A percentile compares a stretch with the other conserved stretches of the same genome.
phyloP scores from a whole-genome alignment of 2,113 vertebrate species.

The Scopus umbretta region DNA sequence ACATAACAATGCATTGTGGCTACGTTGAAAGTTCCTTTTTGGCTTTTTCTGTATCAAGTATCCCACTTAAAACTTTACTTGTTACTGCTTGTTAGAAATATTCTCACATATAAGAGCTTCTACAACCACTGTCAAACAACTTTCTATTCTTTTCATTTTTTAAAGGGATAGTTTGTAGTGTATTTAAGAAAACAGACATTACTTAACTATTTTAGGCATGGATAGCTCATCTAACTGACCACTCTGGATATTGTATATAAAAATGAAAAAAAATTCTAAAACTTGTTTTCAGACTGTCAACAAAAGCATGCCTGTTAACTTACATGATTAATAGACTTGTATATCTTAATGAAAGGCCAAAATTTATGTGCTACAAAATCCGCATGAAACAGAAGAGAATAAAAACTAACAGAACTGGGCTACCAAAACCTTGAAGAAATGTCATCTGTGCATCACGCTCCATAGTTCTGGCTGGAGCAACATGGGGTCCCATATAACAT shows the following conservation, averaged over 20 bases:
- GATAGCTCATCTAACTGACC: neutral
- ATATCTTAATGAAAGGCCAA: neutral
- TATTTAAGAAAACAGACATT: constrained; percentile 20
- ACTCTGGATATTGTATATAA: neutral
- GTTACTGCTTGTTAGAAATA: neutral
- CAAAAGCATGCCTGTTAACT: neutral
- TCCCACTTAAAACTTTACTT: constrained; percentile 26
- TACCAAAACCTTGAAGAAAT: neutral
- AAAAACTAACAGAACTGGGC: neutral
- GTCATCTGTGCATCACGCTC: neutral
- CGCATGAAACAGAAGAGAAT: neutral
- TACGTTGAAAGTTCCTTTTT: neutral
- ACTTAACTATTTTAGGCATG: neutral
- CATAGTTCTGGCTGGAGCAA: neutral
- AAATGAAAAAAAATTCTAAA: neutral
- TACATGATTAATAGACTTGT: neutral
- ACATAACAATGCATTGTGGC: neutral
- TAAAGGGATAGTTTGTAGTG: neutral
- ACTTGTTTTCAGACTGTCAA: neutral
- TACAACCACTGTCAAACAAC: neutral
- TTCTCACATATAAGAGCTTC: neutral
- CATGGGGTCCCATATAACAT: neutral
- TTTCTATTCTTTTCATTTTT: neutral
- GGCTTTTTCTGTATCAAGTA: neutral
- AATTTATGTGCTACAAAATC: neutral